These are phyloP conservation scores for Hypocryptadius cinnamomeus DNA, from an alignment of 2,113 vertebrate species.

Conservation along the genomic window DNA sequence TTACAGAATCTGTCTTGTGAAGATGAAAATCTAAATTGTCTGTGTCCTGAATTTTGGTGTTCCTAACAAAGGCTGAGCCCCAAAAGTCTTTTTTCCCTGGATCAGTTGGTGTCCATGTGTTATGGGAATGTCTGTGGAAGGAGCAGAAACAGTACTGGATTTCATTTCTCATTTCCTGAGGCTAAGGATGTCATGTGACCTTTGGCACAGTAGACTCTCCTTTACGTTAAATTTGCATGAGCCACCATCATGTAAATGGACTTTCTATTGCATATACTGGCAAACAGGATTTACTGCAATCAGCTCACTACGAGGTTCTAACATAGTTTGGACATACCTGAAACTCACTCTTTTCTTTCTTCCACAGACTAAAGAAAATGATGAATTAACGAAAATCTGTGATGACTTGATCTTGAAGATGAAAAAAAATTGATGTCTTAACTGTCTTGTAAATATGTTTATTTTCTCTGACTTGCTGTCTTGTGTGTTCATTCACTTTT, in stretches of 20 bases:
- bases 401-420: slow-evolving; percentile 71
- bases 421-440: slow-evolving; percentile 42
- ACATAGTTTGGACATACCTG: not conserved
- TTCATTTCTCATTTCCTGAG: not conserved
- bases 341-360: not conserved
- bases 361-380: slow-evolving; percentile 77
- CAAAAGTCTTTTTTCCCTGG: not conserved
- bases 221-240: not conserved
- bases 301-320: fast-evolving
- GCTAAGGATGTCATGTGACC: not conserved
- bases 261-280: not conserved
- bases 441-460: slow-evolving; percentile 31
- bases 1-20: not conserved
- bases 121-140: not conserved
- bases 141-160: not conserved
- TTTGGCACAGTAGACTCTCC: not conserved
- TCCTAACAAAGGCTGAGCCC: not conserved
- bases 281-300: not conserved
- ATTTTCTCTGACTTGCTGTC: not conserved
- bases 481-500: not conserved
- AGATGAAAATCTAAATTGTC: not conserved
- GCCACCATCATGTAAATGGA: not conserved
- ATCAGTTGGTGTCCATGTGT: not conserved
- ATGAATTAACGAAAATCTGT: slow-evolving; percentile 82
- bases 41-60: not conserved